phyloP scores from a whole-genome alignment of 2,888 invertebrate species.

The Diogma glabrata region DNA sequence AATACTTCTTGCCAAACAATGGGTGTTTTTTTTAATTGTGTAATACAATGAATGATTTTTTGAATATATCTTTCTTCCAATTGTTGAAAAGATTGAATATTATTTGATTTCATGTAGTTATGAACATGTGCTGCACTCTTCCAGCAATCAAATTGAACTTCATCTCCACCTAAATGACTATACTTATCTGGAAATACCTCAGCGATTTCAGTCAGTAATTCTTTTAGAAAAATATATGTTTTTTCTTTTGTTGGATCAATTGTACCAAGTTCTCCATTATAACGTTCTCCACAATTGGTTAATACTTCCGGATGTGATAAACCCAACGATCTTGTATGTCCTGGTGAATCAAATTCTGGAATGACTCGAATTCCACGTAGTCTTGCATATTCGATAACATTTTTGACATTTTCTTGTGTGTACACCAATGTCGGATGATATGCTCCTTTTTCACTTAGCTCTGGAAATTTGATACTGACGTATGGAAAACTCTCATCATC shows the following conservation, averaged over 20 bases:
- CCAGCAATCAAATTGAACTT: conserved; percentile 78
- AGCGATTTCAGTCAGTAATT: conserved; percentile 49
- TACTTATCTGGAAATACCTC: conserved; percentile 65
- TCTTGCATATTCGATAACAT: conserved; percentile 65
- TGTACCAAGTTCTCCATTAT: conserved; percentile 55
- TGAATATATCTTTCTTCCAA: conserved; percentile 61
- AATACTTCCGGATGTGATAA: conserved; percentile 58
- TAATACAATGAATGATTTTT: conserved; percentile 42
- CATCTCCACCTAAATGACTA: conserved; percentile 89
- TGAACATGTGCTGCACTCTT: not conserved
- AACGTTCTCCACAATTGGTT: conserved; percentile 53
- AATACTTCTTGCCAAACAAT: conserved; percentile 85
- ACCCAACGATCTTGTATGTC: conserved; percentile 84
- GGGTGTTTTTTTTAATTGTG: conserved; percentile 38
- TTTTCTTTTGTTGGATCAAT: conserved; percentile 58
- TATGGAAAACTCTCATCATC: conserved; percentile 92
- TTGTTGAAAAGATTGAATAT: conserved; percentile 40
- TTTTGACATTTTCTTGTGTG: conserved; percentile 47
- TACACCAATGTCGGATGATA: conserved; percentile 54
- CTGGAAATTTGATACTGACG: conserved; percentile 63
- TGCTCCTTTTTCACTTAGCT: conserved; percentile 62
- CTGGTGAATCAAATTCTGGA: conserved; percentile 84
- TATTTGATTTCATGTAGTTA: conserved; percentile 45
- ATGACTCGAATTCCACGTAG: conserved; percentile 75
- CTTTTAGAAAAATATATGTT: conserved; percentile 54